Evolutionary conservation across 23 tunicate genomes (phyloP), one percentile per base, ranked within the genome.

Genomic region (Ascidia mentula): DNA sequence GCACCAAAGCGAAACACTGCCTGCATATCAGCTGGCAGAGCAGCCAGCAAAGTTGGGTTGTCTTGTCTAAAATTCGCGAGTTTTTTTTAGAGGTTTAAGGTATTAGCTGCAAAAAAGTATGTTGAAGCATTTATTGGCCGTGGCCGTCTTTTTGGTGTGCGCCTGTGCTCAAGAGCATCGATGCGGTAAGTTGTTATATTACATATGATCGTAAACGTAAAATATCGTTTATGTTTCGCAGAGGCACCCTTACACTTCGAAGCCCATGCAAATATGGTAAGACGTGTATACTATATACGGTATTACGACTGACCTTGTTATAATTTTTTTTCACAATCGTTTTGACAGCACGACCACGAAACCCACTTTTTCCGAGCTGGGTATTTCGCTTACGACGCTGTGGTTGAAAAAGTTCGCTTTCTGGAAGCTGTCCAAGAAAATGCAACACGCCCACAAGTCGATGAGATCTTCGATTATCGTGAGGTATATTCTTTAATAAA

Each of bases 401-500:
- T 22, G 0, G 84, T 36, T 8, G 45, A 79, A 46, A 79, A 71
- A 79, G 84, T 79, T 31, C 28, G 84, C 4, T 40, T 59, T 38
- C 20, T 86, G 17, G 84, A 86, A 79, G 32, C 40, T 4, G 0
- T 79, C 28, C 34, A 53, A 17, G 75, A 73, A 59, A 73, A 86
- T 32, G 90, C 90, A 36, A 86, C 90, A 8, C 79, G 80, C 2
- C 80, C 80, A 22, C 90, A 86, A 86, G 32, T 34, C 18, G 84
- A 79, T 59, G 90, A 79, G 34, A 60, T 86, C 17, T 20, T 86
- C 31, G 45, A 38, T 24, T 75, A 81, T 60, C 46, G 74, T 1
- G 69, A 45, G 69, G 80, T 77, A 45, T 2, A 1, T 53, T 53
- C 7, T 1, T 6, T 53, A 6, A n/a, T n/a, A n/a, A n/a, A n/a